Evolutionary conservation across 2,113 vertebrate genomes (phyloP), one percentile per base, ranked within the genome.

Genomic region (Pyrgilauda ruficollis): DNA sequence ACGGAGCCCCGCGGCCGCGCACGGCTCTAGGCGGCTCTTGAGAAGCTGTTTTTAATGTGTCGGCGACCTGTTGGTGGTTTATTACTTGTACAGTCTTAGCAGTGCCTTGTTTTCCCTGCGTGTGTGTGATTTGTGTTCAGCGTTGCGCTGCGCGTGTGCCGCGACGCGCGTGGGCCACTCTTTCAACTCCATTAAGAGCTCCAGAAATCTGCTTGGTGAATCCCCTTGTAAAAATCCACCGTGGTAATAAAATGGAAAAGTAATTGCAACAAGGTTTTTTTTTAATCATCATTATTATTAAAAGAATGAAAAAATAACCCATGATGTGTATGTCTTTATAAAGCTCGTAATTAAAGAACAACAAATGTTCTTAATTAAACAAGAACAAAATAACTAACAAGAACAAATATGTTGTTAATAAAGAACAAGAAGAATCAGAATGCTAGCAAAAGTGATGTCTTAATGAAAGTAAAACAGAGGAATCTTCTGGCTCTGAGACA

Each of bases 21-120:
- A 43, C 96, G 95, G 64, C 96, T 98, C 55, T 99, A 99, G 96
- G 93, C 14, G 37, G 44, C 18, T 46, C 27, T 49, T 37, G 46
- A 44, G 23, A 27, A 91, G 55, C 27, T 72, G 47, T 43, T 94
- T 86, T 94, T 72, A 52, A 52, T 68, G 64, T 82, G 11, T 63
- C 33, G 15, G n/a, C 86, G 67, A 46, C 62, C 31, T 63, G 69
- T 55, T 14, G 35, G 55, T 83, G 74, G 47, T 73, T 90, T 87
- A 66, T 78, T 89, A 74, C 72, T 43, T 87, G 56, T 95, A 78
- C 80, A 59, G 86, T 94, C 88, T 62, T 58, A 91, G 69, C 85
- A 92, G 87, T 95, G 96, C 73, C 96, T 95, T 97, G 97, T 94
- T 87, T 61, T 76, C 59, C 76, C 43, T 77, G 15, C 41, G 23